Conservation (phyloP, 1,140 invertebrate genomes). For the Pseudomyrmex pallidus region DNA sequence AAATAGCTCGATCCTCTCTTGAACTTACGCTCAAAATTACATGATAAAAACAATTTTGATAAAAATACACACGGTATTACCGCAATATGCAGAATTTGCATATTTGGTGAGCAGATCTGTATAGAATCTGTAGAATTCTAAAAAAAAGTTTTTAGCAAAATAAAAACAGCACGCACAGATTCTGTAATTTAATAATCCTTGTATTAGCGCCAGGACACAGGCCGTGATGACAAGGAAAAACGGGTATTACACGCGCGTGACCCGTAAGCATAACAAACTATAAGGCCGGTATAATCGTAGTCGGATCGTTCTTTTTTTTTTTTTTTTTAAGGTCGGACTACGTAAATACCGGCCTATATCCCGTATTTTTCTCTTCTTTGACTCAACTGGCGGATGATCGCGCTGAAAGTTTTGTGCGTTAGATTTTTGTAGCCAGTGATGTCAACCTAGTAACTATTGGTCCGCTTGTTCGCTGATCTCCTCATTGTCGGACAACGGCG, state of each 20-base stretch:
- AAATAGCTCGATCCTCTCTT: too few species aligned
- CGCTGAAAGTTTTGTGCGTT: constrained; percentile 17
- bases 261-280: not conserved
- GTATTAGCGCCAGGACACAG: constrained; percentile 7
- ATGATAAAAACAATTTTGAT: constrained; percentile 43
- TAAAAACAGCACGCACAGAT: constrained; percentile 11
- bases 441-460: constrained; percentile 68
- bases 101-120: constrained; percentile 47
- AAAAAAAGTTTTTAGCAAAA: not conserved
- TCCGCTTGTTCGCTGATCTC: constrained; percentile 74
- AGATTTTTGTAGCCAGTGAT: constrained; percentile 1
- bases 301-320: too few species aligned
- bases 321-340: too few species aligned
- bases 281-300: too few species aligned
- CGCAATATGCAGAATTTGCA: constrained; percentile 18
- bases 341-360: not conserved
- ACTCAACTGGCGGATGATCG: not conserved
- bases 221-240: constrained; percentile 32
- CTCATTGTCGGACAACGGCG: constrained; percentile 73
- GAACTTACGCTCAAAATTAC: constrained; percentile 23
- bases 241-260: not conserved
- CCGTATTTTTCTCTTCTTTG: constrained; percentile 25
- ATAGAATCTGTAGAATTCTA: constrained; percentile 16
- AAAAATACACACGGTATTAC: constrained; percentile 10
- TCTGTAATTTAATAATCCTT: not conserved